Percentiles rank a stretch among this genome's conserved stretches.
phyloP scores from a whole-genome alignment of 2,797 vertebrate species.

The Chaetodon trifasciatus region DNA sequence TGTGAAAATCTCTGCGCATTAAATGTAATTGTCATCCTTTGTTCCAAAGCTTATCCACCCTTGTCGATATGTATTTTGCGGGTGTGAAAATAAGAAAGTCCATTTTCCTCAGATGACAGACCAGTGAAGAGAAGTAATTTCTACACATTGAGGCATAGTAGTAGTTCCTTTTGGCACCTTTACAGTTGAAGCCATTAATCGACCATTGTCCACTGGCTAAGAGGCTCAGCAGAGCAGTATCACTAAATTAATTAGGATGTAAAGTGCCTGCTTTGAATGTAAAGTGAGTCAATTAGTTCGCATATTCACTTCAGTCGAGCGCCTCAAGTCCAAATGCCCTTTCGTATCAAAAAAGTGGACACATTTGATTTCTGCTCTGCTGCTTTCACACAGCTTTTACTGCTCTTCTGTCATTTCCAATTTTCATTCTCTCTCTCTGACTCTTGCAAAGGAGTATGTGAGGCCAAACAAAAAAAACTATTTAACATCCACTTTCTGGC shows the following conservation, averaged over 20 bases:
- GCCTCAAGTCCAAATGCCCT: constrained; percentile 40
- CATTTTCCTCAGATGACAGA: constrained; percentile 39
- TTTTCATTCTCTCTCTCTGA: background rate
- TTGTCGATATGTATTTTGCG: constrained; percentile 24
- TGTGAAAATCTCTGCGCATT: constrained; percentile 16
- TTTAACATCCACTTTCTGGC: background rate
- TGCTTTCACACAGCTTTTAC: constrained; percentile 3
- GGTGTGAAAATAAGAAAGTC: constrained; percentile 2
- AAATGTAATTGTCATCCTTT: constrained; percentile 40
- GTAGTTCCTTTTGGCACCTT: constrained; percentile 64
- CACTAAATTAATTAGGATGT: constrained; percentile 71
- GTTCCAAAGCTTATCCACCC: constrained; percentile 6
- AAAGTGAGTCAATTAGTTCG: constrained; percentile 63
- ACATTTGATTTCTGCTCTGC: constrained; percentile 46
- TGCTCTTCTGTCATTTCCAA: background rate
- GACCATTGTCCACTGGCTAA: constrained; percentile 63
- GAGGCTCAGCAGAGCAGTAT: constrained; percentile 65
- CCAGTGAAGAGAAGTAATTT: constrained; percentile 42
- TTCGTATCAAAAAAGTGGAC: constrained; percentile 46
- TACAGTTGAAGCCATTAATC: constrained; percentile 66
- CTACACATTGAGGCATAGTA: constrained; percentile 35
- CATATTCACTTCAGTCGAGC: constrained; percentile 50
- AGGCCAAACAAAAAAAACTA: background rate
- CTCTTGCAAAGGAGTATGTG: background rate
- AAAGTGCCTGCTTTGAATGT: constrained; percentile 58